A percentile compares a stretch with the other conserved stretches of the same genome.
Conservation (phyloP, 1,140 invertebrate genomes). For the Pissodes strobi region DNA sequence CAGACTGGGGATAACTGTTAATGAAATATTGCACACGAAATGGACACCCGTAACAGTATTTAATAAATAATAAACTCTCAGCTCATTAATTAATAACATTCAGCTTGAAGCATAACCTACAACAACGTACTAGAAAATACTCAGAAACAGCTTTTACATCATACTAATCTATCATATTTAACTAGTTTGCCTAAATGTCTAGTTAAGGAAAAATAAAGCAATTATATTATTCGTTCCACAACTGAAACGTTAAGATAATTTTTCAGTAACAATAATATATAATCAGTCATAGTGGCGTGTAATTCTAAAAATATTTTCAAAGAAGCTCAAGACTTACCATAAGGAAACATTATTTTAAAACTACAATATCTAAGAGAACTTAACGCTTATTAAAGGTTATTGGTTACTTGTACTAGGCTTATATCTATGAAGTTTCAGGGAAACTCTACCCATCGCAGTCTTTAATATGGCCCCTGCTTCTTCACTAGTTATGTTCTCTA, state of each 20-base stretch:
- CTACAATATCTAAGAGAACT: constrained; percentile 6
- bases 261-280: constrained; percentile 7
- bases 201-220: constrained; percentile 13
- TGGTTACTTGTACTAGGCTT: constrained; percentile 62
- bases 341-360: constrained; percentile 1
- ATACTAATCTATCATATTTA: constrained; percentile 13
- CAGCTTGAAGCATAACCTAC: constrained; percentile 18
- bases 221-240: constrained; percentile 24
- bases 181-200: constrained; percentile 1
- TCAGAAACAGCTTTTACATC: constrained; percentile 8
- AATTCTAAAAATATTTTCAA: constrained; percentile 10
- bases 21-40: too few relatives aligned
- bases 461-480: constrained; percentile 89
- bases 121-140: constrained; percentile 18
- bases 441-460: constrained; percentile 75
- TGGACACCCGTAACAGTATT: too few relatives aligned
- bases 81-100: constrained; percentile 18
- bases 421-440: constrained; percentile 80
- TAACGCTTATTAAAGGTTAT: constrained; percentile 7
- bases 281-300: constrained; percentile 19
- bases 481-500: constrained; percentile 80
- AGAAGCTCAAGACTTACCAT: neutral
- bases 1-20: too few relatives aligned
- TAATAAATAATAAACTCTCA: too few relatives aligned
- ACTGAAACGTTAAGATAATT: constrained; percentile 5